Percentiles rank a stretch among this genome's conserved stretches.
phyloP scores from a whole-genome alignment of 1,140 invertebrate species.

The Drosophila rhopaloa region DNA sequence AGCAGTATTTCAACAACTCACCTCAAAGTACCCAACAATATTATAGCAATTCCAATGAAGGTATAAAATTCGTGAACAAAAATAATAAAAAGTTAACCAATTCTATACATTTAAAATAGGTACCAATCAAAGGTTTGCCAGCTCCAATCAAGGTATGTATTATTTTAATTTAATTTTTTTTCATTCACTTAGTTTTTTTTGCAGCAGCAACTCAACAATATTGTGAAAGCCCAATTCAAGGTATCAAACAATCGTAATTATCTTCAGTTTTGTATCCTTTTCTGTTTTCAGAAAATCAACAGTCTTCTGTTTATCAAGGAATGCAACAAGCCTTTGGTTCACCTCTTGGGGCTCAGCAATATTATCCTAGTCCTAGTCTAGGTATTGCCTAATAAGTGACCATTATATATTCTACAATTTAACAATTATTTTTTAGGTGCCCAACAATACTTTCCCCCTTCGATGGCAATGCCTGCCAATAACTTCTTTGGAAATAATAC shows the following conservation, averaged over 20 bases:
- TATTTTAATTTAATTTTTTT: too few relatives aligned
- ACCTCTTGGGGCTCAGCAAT: conserved; percentile 13
- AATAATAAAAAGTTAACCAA: background rate
- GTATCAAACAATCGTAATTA: background rate
- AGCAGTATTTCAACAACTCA: background rate
- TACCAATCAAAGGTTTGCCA: background rate
- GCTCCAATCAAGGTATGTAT: conserved; percentile 6
- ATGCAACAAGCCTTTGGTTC: conserved; percentile 5
- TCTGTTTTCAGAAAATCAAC: background rate
- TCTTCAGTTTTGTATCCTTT: background rate
- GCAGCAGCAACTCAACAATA: conserved; percentile 3
- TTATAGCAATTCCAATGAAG: conserved; percentile 1
- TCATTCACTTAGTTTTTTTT: background rate
- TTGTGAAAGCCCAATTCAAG: conserved; percentile 9
- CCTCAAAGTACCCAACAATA: conserved; percentile 1
- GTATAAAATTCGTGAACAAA: background rate
- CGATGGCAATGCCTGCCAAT: conserved; percentile 4
- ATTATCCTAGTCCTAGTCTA: background rate
- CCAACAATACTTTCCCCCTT: conserved; percentile 4
- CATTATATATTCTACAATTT: too few relatives aligned
- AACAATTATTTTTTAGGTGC: background rate
- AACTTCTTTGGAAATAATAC: conserved; percentile 11
- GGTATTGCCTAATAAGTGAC: background rate
- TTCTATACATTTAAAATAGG: background rate
- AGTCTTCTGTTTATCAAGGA: background rate